Evolutionary conservation across 2,113 vertebrate genomes (phyloP), one percentile per base, ranked within the genome.

Genomic region (Sinocyclocheilus anophthalmus): DNA sequence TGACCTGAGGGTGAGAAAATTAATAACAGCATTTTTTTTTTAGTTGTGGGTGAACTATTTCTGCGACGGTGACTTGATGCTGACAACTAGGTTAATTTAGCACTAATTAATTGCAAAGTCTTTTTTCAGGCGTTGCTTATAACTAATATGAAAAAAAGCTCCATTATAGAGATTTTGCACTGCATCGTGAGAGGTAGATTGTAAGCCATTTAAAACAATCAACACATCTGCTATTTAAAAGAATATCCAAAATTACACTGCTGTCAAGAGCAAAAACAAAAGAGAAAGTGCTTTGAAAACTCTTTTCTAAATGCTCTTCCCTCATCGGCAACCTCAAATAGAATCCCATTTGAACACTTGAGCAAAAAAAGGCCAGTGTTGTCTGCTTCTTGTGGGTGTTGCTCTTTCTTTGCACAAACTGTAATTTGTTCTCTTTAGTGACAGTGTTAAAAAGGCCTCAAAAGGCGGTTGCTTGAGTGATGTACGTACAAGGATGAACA

Each of bases 401-500:
- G 48, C 24, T 53, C 63, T 83, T 83, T 70, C 65, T 83, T 83
- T 70, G 16, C 18, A 50, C 30, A 22, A 70, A 39, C 67, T 72
- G 48, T 26, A 57, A 83, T 83, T 83, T 83, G 81, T 83, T 83
- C 48, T 55, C 63, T 73, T 72, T 55, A 72, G 48, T 4, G 20
- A 30, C 45, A 2, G 16, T 67, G 48, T 67, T 39, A 83, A 83
- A 83, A 82, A 42, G 30, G 81, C 73, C 67, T 83, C 13, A 3
- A 42, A 83, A 57, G 67, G 50, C 26, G 4, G 33, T 39, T 39
- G 22, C 20, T 24, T 16, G 67, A 57, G 33, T 73, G 50, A 83
- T 57, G 22, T 55, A 50, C 12, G 20, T 33, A 57, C 48, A 83
- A 73, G 20, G 30, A 37, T 0, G 24, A 30, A 30, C 57, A 83